Evolutionary conservation across 1,140 invertebrate genomes (phyloP).

Genomic region (Panonychus citri): DNA sequence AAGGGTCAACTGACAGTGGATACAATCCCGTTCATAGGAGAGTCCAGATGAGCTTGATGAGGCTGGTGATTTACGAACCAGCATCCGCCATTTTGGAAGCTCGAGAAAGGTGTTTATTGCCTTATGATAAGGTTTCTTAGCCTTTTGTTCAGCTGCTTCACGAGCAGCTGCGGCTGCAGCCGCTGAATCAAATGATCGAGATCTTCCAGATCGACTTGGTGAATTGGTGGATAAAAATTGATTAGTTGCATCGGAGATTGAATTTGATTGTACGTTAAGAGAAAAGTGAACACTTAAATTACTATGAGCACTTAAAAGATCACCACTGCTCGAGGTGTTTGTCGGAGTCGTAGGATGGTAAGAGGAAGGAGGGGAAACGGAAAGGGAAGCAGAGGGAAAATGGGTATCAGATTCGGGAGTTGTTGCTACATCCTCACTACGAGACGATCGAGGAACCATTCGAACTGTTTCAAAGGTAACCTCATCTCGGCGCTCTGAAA

Average conservation of each 20-base stretch:
- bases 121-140: slow-evolving; percentile 21
- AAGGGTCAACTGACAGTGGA: too few relatives aligned
- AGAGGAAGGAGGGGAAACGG: too few relatives aligned
- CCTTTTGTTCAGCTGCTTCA: not conserved
- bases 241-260: too few relatives aligned
- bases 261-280: too few relatives aligned
- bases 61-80: slow-evolving; percentile 8
- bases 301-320: too few relatives aligned
- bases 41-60: not conserved
- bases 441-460: too few relatives aligned
- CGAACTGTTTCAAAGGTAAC: too few relatives aligned
- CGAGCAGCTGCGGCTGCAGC: not conserved
- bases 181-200: not conserved
- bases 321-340: too few relatives aligned
- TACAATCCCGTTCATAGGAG: slow-evolving; percentile 30
- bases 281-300: too few relatives aligned
- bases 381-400: not conserved
- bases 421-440: not conserved
- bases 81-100: slow-evolving; percentile 11
- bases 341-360: too few relatives aligned
- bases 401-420: not conserved
- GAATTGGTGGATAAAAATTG: too few relatives aligned
- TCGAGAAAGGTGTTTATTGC: slow-evolving; percentile 6
- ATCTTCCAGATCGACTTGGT: not conserved
- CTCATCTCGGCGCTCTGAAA: too few relatives aligned